Conservation (phyloP, 2,888 invertebrate genomes). For the Suillia variegata region DNA sequence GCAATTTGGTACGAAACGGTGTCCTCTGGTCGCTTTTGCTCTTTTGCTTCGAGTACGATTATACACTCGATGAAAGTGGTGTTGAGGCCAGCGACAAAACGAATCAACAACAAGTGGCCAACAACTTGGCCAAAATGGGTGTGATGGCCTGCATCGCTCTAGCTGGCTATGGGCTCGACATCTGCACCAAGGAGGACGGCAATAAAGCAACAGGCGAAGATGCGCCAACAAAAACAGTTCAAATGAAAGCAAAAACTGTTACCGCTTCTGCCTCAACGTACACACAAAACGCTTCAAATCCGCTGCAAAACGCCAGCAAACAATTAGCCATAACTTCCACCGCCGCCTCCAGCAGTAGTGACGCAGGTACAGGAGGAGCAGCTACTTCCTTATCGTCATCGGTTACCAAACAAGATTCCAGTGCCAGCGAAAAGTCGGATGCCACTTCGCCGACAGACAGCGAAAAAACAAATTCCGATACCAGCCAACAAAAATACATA, state of each 20-base stretch:
- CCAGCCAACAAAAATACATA: conserved; percentile 47
- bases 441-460: conserved; percentile 43
- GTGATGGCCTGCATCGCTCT: conserved; percentile 84
- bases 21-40: conserved; percentile 90
- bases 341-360: not conserved
- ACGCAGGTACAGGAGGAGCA: conserved; percentile 32
- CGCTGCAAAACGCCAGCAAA: conserved; percentile 53
- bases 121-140: conserved; percentile 86
- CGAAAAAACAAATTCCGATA: conserved; percentile 29
- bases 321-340: conserved; percentile 49
- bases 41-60: conserved; percentile 93
- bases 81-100: conserved; percentile 82
- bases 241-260: conserved; percentile 26
- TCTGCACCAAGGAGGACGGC: conserved; percentile 30
- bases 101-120: conserved; percentile 92
- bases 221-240: conserved; percentile 22
- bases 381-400: conserved; percentile 27
- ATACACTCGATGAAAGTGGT: conserved; percentile 95
- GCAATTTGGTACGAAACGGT: conserved; percentile 82
- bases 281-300: conserved; percentile 60
- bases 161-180: conserved; percentile 67
- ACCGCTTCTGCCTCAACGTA: conserved; percentile 46
- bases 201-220: conserved; percentile 28
- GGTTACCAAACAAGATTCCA: conserved; percentile 47
- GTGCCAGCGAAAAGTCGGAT: conserved; percentile 46